Percentiles rank a stretch among this genome's conserved stretches.
phyloP scores from a whole-genome alignment of 2,113 vertebrate genomes.

The Eudyptes chrysolophus region DNA sequence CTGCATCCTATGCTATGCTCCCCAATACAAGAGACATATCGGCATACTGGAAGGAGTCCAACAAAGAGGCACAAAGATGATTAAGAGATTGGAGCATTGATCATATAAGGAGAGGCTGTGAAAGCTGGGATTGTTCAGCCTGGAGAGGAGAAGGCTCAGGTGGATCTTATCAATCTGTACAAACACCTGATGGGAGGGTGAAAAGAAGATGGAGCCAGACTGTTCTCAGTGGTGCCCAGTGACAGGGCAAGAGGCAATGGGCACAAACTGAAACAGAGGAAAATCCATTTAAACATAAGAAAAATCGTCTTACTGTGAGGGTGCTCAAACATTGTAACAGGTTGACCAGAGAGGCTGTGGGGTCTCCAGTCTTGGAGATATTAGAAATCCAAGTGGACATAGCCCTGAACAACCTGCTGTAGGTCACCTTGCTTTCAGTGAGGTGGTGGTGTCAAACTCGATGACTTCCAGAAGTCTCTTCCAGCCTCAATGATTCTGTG shows the following conservation, averaged over 20 bases:
- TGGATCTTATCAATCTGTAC: background rate
- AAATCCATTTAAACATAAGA: background rate
- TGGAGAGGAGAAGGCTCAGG: background rate
- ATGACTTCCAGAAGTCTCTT: background rate
- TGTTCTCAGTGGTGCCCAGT: background rate
- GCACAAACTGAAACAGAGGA: background rate
- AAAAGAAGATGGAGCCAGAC: background rate
- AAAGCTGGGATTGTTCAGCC: background rate
- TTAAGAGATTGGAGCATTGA: background rate
- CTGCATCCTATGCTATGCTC: background rate
- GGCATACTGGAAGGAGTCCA: background rate
- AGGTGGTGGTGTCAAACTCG: background rate
- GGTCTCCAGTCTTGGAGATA: background rate
- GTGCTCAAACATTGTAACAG: background rate
- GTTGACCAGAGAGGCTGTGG: background rate
- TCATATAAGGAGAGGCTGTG: background rate
- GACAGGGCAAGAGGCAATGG: background rate
- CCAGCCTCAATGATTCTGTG: background rate
- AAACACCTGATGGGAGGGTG: background rate
- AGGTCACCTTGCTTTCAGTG: background rate
- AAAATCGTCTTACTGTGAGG: background rate
- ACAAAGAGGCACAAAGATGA: background rate
- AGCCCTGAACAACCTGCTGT: background rate
- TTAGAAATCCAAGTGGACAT: background rate
- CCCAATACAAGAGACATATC: accelerated